Base-by-base conservation (phyloP, 2,113 vertebrate genomes). In the Amphilophus citrinellus region DNA sequence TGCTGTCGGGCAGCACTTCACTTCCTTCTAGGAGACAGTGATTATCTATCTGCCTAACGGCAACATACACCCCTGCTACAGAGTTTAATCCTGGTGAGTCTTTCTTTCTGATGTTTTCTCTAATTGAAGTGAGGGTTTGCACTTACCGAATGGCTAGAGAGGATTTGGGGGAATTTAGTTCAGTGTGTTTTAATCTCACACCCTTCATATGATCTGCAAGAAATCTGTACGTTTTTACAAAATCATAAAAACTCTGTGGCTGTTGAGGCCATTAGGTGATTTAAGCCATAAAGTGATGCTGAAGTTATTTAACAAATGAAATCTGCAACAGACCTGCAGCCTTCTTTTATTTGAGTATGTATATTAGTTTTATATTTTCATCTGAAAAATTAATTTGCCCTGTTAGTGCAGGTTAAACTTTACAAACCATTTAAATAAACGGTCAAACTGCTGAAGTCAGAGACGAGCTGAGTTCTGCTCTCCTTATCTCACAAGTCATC, bases 1-100 rank as follows among this genome's bases (percentile, higher is more conserved):
- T 94, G 92, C 84, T 86, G 88, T 86, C 79, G 65, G 82, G 76
- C 76, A 86, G 80, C 91, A 93, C 83, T 95, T 94, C 86, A 90
- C 83, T 91, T 93, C 88, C 87, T 80, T 82, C 88, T 73, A 10
- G 81, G 71, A 89, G 73, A 87, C 58, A 27, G 80, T 44, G 24
- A 80, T 62, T 66, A 57, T 76, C 42, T 87, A 63, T 77, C 18
- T 75, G n/a, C 53, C 17, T 44, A 56, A 65, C 53, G 2, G 61
- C 62, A 30, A 30, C 14, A 91, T 90, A 89, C 32, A 61, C 7
- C 47, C 7, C 9, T 30, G 42, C 53, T 61, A 57, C 77, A 77
- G 76, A 61, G 84, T 86, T 63, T 56, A 76, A 50, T 80, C 77
- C 87, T 87, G 93, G 96, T 96, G 84, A 93, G 92, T 82, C 32